phyloP scores from a whole-genome alignment of 2,113 vertebrate genomes.

The Lonchura striata region DNA sequence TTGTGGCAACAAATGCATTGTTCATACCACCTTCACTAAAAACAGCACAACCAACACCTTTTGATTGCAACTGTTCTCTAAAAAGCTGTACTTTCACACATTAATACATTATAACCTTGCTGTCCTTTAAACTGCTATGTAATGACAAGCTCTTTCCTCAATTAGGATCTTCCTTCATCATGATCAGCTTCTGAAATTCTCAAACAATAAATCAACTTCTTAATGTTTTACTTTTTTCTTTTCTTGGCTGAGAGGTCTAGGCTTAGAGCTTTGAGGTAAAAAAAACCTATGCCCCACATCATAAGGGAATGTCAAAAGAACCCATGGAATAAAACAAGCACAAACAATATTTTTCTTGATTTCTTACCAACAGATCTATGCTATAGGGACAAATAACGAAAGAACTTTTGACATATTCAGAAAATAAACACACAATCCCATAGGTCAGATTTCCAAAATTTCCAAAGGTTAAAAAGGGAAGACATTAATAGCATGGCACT shows the following conservation, averaged over 20 bases:
- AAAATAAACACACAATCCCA: neutral
- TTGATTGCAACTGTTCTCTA: neutral
- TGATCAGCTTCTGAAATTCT: neutral
- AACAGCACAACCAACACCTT: neutral
- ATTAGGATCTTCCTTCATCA: constrained; percentile 9
- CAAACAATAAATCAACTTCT: neutral
- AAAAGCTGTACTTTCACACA: neutral
- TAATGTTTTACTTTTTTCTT: neutral
- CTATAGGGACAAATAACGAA: neutral
- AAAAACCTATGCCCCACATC: neutral
- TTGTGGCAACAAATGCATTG: neutral
- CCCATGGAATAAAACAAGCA: neutral
- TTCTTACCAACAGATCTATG: neutral
- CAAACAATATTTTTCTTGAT: neutral
- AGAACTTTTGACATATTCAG: neutral
- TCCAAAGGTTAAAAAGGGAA: neutral
- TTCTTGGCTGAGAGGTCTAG: neutral
- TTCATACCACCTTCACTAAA: neutral
- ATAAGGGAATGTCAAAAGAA: neutral
- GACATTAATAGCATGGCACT: neutral
- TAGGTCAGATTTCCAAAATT: neutral
- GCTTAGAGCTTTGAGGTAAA: neutral
- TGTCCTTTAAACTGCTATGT: neutral
- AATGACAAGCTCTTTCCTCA: constrained; percentile 19
- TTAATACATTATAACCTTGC: neutral